A percentile compares a stretch with the other conserved stretches of the same genome.
Evolutionary conservation across 2,797 vertebrate species (phyloP).

Genomic region (Centropyge bicolor): DNA sequence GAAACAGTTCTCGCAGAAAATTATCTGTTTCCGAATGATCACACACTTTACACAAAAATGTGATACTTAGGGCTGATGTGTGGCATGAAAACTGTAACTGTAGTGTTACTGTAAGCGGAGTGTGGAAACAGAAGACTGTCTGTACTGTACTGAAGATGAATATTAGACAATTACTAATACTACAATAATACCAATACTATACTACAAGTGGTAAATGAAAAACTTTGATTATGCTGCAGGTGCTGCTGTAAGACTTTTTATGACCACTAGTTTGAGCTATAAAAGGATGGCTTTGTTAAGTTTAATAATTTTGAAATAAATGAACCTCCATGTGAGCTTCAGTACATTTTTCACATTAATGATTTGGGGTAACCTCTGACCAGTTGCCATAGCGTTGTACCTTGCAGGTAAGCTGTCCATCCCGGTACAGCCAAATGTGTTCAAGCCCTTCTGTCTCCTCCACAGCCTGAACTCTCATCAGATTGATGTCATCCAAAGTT

Average conservation of each 20-base stretch:
- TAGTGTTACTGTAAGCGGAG: no score
- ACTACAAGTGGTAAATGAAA: not conserved
- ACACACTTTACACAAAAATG: not conserved
- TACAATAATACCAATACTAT: no score
- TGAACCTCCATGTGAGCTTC: not conserved
- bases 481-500: constrained; percentile 90
- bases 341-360: not conserved
- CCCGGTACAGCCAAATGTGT: constrained; percentile 93
- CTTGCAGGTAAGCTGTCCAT: constrained; percentile 91
- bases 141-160: not conserved
- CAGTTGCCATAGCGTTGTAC: constrained; percentile 71
- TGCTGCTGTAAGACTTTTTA: not conserved
- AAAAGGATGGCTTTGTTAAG: not conserved
- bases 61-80: not conserved
- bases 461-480: constrained; percentile 91
- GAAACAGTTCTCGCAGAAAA: not conserved
- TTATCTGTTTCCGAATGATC: not conserved
- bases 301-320: not conserved
- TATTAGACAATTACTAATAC: not conserved
- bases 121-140: not conserved
- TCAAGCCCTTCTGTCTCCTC: constrained; percentile 90
- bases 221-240: not conserved
- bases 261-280: not conserved
- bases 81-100: not conserved
- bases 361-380: not conserved